Evolutionary conservation across 64 coral and sea anemone species (phyloP).

Genomic region (Actinia equina): DNA sequence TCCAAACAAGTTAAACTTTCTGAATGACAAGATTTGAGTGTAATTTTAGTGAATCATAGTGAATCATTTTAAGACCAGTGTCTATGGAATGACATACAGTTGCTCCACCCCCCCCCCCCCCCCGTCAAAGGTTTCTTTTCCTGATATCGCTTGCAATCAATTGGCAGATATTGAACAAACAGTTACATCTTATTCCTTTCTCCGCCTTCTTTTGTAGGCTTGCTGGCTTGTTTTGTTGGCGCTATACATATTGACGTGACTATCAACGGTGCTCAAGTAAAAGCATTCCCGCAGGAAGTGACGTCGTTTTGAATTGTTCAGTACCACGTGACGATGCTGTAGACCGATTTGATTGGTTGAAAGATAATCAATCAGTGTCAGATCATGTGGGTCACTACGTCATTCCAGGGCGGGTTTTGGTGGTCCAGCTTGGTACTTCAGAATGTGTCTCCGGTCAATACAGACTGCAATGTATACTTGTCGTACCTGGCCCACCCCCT

Average conservation of each 20-base stretch:
- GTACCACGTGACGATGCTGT: background rate
- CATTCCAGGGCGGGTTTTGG: background rate
- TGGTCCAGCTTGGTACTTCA: background rate
- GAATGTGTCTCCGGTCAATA: background rate
- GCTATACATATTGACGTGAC: background rate
- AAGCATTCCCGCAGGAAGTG: background rate
- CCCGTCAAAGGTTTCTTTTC: too few species aligned
- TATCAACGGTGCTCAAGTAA: background rate
- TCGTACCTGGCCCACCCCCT: background rate
- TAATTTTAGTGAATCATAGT: too few species aligned
- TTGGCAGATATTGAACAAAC: too few species aligned
- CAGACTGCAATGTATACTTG: background rate
- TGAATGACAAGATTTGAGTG: too few species aligned
- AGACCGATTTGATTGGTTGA: background rate
- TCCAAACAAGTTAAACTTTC: too few species aligned
- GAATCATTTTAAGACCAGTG: too few species aligned
- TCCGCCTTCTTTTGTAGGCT: background rate
- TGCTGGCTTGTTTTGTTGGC: background rate
- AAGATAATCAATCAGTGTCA: background rate
- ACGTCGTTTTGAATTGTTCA: conserved; percentile 18
- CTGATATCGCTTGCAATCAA: too few species aligned
- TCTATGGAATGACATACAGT: too few species aligned
- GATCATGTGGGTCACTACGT: background rate
- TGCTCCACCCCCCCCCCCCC: too few species aligned
- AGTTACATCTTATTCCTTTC: too few species aligned